phyloP scores from a whole-genome alignment of 2,797 vertebrate genomes.

The Sebastes diaconus region DNA sequence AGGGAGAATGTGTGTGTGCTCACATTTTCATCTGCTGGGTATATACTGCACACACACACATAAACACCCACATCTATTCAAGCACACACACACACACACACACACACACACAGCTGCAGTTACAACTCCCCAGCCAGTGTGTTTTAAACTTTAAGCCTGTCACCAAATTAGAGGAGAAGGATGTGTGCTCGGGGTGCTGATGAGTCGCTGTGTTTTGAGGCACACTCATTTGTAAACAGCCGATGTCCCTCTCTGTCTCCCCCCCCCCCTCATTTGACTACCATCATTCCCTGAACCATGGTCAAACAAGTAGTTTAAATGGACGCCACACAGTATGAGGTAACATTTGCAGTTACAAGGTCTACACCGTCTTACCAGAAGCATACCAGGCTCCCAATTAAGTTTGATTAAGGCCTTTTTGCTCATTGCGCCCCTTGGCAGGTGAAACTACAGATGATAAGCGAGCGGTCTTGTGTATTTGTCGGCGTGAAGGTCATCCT shows the following conservation, averaged over 20 bases:
- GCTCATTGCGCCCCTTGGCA: not conserved
- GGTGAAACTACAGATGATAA: conserved; percentile 13
- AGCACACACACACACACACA: not conserved
- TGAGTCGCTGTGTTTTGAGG: conserved; percentile 8
- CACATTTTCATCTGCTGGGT: not conserved
- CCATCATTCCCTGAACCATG: conserved; percentile 1
- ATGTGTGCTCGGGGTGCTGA: conserved; percentile 21
- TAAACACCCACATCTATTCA: not conserved
- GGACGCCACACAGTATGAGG: conserved; percentile 2
- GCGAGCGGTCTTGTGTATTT: not conserved
- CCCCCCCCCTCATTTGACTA: not conserved
- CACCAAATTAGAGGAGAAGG: conserved; percentile 45
- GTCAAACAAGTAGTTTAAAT: conserved; percentile 31
- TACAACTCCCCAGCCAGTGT: not conserved
- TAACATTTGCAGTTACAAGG: conserved; percentile 23
- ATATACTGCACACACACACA: not conserved
- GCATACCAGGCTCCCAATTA: conserved; percentile 28
- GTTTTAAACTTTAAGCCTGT: conserved; percentile 26
- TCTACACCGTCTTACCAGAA: not conserved
- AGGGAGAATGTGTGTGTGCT: not conserved
- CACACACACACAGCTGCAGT: not conserved
- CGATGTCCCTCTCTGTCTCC: not conserved
- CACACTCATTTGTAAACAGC: conserved; percentile 36
- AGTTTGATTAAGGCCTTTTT: conserved; percentile 25
- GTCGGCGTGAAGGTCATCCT: conserved; percentile 39